These are phyloP conservation scores for Sparus aurata DNA, from an alignment of 2,797 vertebrate genomes.

Conservation along the genomic window DNA sequence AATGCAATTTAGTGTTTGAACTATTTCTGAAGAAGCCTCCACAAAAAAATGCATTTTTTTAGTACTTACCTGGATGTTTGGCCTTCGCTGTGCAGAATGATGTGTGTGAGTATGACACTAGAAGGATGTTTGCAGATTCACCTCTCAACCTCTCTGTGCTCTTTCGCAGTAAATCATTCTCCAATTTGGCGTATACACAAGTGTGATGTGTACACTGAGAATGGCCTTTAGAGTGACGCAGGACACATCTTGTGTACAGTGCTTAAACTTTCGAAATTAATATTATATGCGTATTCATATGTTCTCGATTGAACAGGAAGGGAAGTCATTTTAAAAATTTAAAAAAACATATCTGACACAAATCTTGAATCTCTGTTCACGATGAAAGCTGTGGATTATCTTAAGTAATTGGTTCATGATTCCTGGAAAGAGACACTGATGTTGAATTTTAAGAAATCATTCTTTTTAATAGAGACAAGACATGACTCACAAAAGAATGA, in stretches of 20 bases:
- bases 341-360: not conserved
- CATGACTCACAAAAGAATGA: too few relatives aligned
- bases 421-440: too few relatives aligned
- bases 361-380: not conserved
- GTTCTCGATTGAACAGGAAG: not conserved
- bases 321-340: not conserved
- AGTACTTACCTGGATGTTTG: conserved; percentile 38
- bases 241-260: not conserved
- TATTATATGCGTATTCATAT: not conserved
- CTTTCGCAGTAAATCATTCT: not conserved
- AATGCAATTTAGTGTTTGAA: conserved; percentile 28
- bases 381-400: too few relatives aligned
- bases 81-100: conserved; percentile 43
- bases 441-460: too few relatives aligned
- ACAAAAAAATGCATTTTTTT: conserved; percentile 16
- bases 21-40: conserved; percentile 27
- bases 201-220: not conserved
- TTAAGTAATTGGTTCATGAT: too few relatives aligned
- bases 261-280: not conserved
- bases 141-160: not conserved
- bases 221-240: not conserved
- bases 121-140: conserved; percentile 2
- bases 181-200: conserved; percentile 2
- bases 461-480: too few relatives aligned
- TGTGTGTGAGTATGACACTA: conserved; percentile 13